phyloP scores from a whole-genome alignment of 2,888 invertebrate species.

The Habrosyne pyritoides region DNA sequence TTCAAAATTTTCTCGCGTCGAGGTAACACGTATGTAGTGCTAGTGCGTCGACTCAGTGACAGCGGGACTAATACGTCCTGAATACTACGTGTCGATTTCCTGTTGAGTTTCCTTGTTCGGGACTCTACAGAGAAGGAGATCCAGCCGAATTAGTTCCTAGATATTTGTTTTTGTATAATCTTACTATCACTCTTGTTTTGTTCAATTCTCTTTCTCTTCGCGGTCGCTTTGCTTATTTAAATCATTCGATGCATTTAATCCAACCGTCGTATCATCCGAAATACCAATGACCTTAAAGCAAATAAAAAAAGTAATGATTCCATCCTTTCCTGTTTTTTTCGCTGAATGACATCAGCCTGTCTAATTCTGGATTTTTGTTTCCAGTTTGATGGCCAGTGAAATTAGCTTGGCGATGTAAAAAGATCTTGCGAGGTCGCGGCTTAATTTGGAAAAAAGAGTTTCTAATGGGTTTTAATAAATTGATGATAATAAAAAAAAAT shows the following conservation, averaged over 20 bases:
- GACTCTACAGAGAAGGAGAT: too few relatives aligned
- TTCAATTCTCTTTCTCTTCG: too few relatives aligned
- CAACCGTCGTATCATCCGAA: not conserved
- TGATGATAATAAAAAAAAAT: too few relatives aligned
- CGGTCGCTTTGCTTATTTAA: not conserved
- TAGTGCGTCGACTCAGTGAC: too few relatives aligned
- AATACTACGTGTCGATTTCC: too few relatives aligned
- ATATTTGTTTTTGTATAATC: too few relatives aligned
- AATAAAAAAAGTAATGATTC: slow-evolving; percentile 1
- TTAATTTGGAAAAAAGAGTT: not conserved
- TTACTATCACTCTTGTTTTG: too few relatives aligned
- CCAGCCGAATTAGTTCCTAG: too few relatives aligned
- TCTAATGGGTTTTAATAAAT: not conserved
- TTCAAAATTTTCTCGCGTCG: too few relatives aligned
- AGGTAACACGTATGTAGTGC: too few relatives aligned
- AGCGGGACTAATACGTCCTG: too few relatives aligned
- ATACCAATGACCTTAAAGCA: slow-evolving; percentile 3
- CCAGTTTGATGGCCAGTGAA: slow-evolving; percentile 4
- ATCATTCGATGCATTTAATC: not conserved
- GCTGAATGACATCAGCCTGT: slow-evolving; percentile 6
- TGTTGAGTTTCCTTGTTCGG: too few relatives aligned
- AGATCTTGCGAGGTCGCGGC: not conserved
- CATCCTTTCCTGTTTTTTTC: slow-evolving; percentile 2
- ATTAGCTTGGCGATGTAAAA: not conserved
- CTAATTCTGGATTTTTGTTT: slow-evolving; percentile 1